Percentiles rank a stretch among this genome's conserved stretches.
phyloP scores from a whole-genome alignment of 2,888 invertebrate species.

The Empis livida region DNA sequence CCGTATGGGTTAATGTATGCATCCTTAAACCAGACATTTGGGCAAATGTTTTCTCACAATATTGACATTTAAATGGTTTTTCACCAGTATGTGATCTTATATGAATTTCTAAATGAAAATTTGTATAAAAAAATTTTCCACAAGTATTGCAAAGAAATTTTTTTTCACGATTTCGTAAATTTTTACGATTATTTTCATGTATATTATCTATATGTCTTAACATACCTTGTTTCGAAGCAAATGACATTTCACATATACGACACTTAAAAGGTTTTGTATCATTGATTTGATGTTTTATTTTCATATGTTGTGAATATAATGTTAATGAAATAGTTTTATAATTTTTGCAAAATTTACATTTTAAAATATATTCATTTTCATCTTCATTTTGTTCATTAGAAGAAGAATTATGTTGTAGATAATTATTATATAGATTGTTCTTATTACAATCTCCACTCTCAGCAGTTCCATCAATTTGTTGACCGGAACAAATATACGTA shows the following conservation, averaged over 20 bases:
- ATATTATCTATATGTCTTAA: conserved; percentile 11
- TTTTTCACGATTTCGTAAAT: conserved; percentile 10
- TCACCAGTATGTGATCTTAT: conserved; percentile 14
- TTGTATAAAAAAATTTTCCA: conserved; percentile 25
- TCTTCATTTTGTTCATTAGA: no score
- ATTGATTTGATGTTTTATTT: conserved; percentile 5
- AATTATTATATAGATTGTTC: no score
- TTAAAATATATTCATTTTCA: conserved; percentile 4
- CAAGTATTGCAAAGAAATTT: conserved; percentile 20
- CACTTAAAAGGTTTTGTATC: conserved; percentile 11
- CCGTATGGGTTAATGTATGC: conserved; percentile 6
- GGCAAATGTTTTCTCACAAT: conserved; percentile 6
- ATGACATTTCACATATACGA: conserved; percentile 6
- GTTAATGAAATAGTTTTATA: conserved; percentile 8
- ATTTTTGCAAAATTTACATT: conserved; percentile 9
- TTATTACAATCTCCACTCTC: no score
- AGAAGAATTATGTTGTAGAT: no score
- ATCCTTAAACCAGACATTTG: conserved; percentile 7
- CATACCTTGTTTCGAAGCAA: conserved; percentile 12
- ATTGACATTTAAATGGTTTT: conserved; percentile 6
- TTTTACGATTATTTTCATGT: conserved; percentile 10
- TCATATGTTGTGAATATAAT: conserved; percentile 8
- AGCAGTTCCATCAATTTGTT: no score
- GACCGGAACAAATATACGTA: no score
- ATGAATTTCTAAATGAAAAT: conserved; percentile 26